Evolutionary conservation across 1,140 invertebrate genomes (phyloP).

Genomic region (Dendroctonus valens): DNA sequence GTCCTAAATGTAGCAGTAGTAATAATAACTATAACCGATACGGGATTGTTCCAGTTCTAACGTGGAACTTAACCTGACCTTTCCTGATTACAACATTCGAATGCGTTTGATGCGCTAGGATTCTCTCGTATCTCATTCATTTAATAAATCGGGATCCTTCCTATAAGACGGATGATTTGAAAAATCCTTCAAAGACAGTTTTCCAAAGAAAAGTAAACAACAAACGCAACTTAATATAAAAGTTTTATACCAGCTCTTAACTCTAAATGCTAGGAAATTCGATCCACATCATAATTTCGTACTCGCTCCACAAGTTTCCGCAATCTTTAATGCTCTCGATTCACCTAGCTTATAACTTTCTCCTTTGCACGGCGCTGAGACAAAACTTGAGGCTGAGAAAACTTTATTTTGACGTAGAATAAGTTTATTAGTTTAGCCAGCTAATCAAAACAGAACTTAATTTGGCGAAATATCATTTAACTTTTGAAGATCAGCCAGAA

Average conservation of each 20-base stretch:
- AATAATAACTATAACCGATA: constrained; percentile 23
- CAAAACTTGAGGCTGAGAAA: constrained; percentile 16
- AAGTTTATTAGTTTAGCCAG: constrained; percentile 24
- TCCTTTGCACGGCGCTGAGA: constrained; percentile 12
- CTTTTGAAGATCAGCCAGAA: constrained; percentile 1
- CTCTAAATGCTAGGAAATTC: constrained; percentile 21
- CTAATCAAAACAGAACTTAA: constrained; percentile 26
- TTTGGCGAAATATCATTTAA: constrained; percentile 15
- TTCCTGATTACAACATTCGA: neutral
- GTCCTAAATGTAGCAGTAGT: constrained; percentile 28
- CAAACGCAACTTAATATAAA: constrained; percentile 18
- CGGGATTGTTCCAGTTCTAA: constrained; percentile 10
- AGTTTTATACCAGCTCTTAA: constrained; percentile 16
- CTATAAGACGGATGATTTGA: too few species aligned
- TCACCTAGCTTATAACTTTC: constrained; percentile 29
- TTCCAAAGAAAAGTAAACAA: constrained; percentile 3
- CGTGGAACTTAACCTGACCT: constrained; percentile 7
- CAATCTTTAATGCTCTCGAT: constrained; percentile 26
- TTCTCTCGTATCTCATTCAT: too few species aligned
- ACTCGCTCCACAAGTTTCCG: constrained; percentile 20
- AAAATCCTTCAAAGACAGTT: neutral
- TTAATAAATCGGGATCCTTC: too few species aligned
- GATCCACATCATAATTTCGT: constrained; percentile 25
- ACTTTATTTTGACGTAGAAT: constrained; percentile 24
- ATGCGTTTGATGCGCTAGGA: too few species aligned